phyloP scores from a whole-genome alignment of 1,140 invertebrate species.

The Paramacrobiotus metropolitanus region DNA sequence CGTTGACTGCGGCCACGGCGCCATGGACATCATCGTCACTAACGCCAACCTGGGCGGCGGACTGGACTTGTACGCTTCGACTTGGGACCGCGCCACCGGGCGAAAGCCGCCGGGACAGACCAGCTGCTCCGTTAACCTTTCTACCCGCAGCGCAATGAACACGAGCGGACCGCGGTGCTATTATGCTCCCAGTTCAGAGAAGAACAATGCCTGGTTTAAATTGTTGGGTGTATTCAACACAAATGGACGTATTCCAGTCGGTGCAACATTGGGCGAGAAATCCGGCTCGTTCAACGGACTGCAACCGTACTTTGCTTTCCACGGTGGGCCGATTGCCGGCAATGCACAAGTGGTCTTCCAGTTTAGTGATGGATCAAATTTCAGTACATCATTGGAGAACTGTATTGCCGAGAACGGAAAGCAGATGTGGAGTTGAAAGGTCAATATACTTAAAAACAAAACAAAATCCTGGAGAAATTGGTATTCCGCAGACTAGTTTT shows the following conservation, averaged over 20 bases:
- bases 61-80: not conserved
- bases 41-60: not conserved
- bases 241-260: not conserved
- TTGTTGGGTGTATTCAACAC: not conserved
- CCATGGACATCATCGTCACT: not conserved
- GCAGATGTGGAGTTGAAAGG: not conserved
- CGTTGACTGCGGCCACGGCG: not conserved
- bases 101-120: not conserved
- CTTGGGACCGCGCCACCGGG: not conserved
- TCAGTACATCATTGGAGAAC: not conserved
- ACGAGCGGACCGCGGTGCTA: not conserved
- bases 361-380: not conserved
- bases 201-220: not conserved
- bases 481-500: too few relatives aligned
- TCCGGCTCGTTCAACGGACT: not conserved
- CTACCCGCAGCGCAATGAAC: not conserved
- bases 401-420: not conserved
- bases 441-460: too few relatives aligned
- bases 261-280: not conserved
- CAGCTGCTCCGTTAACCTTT: not conserved
- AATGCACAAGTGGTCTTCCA: not conserved
- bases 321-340: not conserved
- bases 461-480: too few relatives aligned
- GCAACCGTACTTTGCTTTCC: not conserved
- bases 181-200: not conserved